Evolutionary conservation across 2,888 invertebrate species (phyloP).

Genomic region (Emmelina monodactyla): DNA sequence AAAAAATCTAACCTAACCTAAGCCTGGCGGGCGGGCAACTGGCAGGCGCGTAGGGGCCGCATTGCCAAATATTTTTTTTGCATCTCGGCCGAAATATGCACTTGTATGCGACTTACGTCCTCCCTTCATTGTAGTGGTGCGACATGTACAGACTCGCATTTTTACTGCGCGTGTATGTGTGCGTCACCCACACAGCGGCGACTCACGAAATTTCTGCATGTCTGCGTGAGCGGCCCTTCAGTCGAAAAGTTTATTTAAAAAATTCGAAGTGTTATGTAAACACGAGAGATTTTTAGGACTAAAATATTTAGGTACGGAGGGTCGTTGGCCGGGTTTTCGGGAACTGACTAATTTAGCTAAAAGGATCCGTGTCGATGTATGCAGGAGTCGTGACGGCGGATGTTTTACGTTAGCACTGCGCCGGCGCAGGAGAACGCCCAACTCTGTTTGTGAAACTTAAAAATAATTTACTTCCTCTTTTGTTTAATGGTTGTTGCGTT

Average conservation of each 20-base stretch:
- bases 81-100: constrained; percentile 68
- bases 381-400: constrained; percentile 27
- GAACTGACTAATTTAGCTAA: constrained; percentile 59
- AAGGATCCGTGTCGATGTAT: constrained; percentile 38
- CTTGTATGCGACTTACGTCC: constrained; percentile 66
- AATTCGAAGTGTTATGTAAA: constrained; percentile 60
- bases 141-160: constrained; percentile 61
- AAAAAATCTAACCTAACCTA: constrained; percentile 68
- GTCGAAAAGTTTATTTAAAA: constrained; percentile 48
- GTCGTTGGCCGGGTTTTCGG: constrained; percentile 57
- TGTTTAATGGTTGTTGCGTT: not conserved
- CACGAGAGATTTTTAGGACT: constrained; percentile 47
- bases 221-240: constrained; percentile 52
- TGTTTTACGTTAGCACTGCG: constrained; percentile 15
- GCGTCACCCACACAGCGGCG: constrained; percentile 43
- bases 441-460: constrained; percentile 6
- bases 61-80: constrained; percentile 68
- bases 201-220: constrained; percentile 45
- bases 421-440: constrained; percentile 16
- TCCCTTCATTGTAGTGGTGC: constrained; percentile 65
- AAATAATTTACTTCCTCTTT: constrained; percentile 2
- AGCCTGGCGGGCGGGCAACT: constrained; percentile 65
- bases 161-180: constrained; percentile 50
- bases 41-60: constrained; percentile 65
- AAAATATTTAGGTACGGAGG: constrained; percentile 59